A percentile compares a stretch with the other conserved stretches of the same genome.
phyloP scores from a whole-genome alignment of 2,113 vertebrate genomes.

The Lampris megalopsis region DNA sequence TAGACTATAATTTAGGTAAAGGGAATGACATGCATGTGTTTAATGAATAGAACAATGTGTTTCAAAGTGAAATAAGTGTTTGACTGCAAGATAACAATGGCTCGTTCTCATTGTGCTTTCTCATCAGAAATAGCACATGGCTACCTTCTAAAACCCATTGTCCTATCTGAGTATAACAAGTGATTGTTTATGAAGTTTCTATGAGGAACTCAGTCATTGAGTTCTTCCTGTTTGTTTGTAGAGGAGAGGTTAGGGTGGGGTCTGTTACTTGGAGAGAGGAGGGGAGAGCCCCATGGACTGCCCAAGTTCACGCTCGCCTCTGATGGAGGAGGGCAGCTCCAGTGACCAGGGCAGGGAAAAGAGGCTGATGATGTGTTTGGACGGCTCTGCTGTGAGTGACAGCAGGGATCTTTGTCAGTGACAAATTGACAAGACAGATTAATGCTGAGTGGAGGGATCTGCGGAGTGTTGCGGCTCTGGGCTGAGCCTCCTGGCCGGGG shows the following conservation, averaged over 20 bases:
- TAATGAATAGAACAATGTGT: slow-evolving; percentile 32
- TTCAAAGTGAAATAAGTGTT: slow-evolving; percentile 29
- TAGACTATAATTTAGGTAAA: slow-evolving; percentile 61
- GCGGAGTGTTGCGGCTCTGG: slow-evolving; percentile 41
- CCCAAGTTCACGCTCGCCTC: not conserved
- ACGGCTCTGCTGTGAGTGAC: slow-evolving; percentile 60
- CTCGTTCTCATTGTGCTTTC: slow-evolving; percentile 3
- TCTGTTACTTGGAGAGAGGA: not conserved
- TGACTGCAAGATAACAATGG: slow-evolving; percentile 35
- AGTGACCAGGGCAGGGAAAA: slow-evolving; percentile 29
- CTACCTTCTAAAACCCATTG: slow-evolving; percentile 40
- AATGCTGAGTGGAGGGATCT: slow-evolving; percentile 55
- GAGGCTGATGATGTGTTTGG: slow-evolving; percentile 40
- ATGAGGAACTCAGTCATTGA: not conserved
- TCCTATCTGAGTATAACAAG: slow-evolving; percentile 12
- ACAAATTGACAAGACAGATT: slow-evolving; percentile 64
- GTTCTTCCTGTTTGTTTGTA: slow-evolving; percentile 33
- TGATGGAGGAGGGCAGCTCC: slow-evolving; percentile 7
- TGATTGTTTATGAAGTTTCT: slow-evolving; percentile 39
- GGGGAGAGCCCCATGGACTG: not conserved
- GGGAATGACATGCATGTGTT: slow-evolving; percentile 43
- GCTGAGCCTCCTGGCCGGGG: slow-evolving; percentile 45
- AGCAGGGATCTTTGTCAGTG: slow-evolving; percentile 55
- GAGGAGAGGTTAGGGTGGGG: slow-evolving; percentile 5
- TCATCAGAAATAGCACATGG: slow-evolving; percentile 27